Percentiles rank a stretch among this genome's conserved stretches.
phyloP scores from a whole-genome alignment of 1,140 invertebrate genomes.

The Meloidogyne floridensis region DNA sequence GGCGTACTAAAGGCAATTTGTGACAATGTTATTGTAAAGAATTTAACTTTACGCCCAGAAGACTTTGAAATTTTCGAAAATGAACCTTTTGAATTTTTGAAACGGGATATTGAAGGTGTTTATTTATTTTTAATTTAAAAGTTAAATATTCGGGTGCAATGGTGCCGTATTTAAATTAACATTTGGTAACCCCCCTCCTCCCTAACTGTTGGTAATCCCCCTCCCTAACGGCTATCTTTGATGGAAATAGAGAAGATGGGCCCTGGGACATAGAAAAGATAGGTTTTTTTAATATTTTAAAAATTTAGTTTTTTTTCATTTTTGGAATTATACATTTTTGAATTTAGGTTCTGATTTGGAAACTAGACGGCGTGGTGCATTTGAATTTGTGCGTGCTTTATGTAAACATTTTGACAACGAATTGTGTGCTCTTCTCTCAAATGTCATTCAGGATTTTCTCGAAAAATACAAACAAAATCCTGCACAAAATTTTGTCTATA shows the following conservation, averaged over 20 bases:
- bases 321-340: neutral
- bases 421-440: conserved; percentile 44
- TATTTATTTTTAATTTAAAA: neutral
- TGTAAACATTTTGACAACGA: conserved; percentile 69
- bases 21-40: conserved; percentile 95
- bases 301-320: neutral
- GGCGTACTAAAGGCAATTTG: conserved; percentile 85
- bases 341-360: conserved; percentile 77
- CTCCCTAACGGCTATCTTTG: too few relatives aligned
- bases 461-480: conserved; percentile 79
- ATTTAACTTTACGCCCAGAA: conserved; percentile 89
- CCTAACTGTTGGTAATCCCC: too few relatives aligned
- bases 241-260: too few relatives aligned
- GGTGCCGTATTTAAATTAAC: too few relatives aligned
- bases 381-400: conserved; percentile 91
- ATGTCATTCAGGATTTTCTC: conserved; percentile 73
- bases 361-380: conserved; percentile 87
- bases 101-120: conserved; percentile 90
- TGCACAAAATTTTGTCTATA: conserved; percentile 81
- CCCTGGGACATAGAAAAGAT: too few relatives aligned
- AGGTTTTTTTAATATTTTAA: too few relatives aligned
- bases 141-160: too few relatives aligned
- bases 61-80: conserved; percentile 96
- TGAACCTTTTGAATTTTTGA: conserved; percentile 95
- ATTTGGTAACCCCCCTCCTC: too few relatives aligned